Evolutionary conservation across 2,888 invertebrate genomes (phyloP).

Genomic region (Tenthredo amoena): DNA sequence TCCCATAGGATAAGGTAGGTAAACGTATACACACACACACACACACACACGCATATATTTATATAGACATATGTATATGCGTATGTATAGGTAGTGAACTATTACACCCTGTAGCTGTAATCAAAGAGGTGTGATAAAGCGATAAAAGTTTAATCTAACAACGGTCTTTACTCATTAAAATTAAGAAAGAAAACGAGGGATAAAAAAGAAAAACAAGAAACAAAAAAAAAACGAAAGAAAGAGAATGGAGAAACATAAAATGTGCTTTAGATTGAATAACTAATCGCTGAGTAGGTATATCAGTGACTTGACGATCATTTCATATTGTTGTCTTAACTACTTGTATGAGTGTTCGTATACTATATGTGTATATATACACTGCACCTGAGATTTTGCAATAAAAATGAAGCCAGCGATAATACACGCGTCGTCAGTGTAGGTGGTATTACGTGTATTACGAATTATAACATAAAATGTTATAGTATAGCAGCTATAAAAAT

Average conservation of each 20-base stretch:
- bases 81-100: not conserved
- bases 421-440: not conserved
- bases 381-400: not conserved
- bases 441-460: not conserved
- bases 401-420: not conserved
- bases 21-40: not conserved
- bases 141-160: not conserved
- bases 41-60: not conserved
- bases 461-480: not conserved
- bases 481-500: too few relatives aligned
- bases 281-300: too few relatives aligned
- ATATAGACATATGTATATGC: too few relatives aligned
- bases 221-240: too few relatives aligned
- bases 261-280: too few relatives aligned
- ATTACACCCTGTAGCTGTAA: slow-evolving; percentile 2
- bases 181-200: not conserved
- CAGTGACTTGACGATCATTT: too few relatives aligned
- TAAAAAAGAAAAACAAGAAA: not conserved
- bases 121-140: not conserved
- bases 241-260: too few relatives aligned
- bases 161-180: too few relatives aligned
- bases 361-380: too few relatives aligned
- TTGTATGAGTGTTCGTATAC: too few relatives aligned
- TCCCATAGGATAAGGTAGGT: not conserved
- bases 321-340: too few relatives aligned